Evolutionary conservation across 2,888 invertebrate genomes (phyloP), one percentile per base, ranked within the genome.

Genomic region (Stegophylla sp.): DNA sequence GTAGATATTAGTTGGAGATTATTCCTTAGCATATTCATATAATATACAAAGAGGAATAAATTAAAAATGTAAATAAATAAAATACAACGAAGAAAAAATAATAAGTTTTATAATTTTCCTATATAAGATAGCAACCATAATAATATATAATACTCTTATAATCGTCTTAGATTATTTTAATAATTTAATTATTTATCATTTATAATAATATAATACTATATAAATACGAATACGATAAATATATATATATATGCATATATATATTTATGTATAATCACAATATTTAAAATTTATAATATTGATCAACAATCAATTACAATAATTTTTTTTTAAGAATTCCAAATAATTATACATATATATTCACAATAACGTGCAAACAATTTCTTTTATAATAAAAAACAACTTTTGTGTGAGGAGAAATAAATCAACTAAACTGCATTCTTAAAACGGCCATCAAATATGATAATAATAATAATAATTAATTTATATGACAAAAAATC

Each of bases 151-250:
- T 34, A 64, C 75, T 75, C 13, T 64, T 34, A 56, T 56, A 75
- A 75, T 75, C 41, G 51, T 53, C n/a, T 64, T 75, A 64, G 41
- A 63, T 63, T 28, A n/a, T 64, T 64, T 41, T n/a, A 64, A 64
- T 69, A 74, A 48, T 61, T 74, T 63, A 48, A 63, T 73, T 61
- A 45, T 45, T 73, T 56, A 53, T 71, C 34, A 41, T 53, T 71
- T 13, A 74, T 48, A 51, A 69, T 69, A 66, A 66, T 66, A 53
- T 75, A 75, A 75, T 75, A 75, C 75, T 64, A 64, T 64, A 48
- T 51, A 51, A 63, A 34, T 63, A 63, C 28, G 48, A 74, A 20
- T 48, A 73, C 34, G 17, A 53, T 23, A 20, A n/a, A n/a, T n/a
- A 51, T 51, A 51, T 51, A 43, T 43, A 43, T 43, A 10, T 43